Percentiles rank a stretch among this genome's conserved stretches.
Evolutionary conservation across 2,113 vertebrate species (phyloP).

Genomic region (Procapra przewalskii): DNA sequence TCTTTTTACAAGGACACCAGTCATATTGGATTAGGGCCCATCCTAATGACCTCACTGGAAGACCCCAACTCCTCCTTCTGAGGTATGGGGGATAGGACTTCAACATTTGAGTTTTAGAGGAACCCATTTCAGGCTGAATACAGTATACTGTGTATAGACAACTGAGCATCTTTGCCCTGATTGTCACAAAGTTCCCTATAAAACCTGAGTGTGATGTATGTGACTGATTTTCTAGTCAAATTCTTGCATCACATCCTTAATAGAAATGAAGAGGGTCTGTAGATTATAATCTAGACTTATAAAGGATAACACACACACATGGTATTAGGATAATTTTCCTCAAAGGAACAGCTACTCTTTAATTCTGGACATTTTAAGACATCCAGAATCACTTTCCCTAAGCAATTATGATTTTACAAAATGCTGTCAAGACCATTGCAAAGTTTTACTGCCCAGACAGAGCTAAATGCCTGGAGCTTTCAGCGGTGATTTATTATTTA

Average conservation of each 20-base stretch:
- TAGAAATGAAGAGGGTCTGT: constrained; percentile 70
- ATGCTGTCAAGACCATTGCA: constrained; percentile 63
- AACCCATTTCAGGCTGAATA: neutral
- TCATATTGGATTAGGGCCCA: neutral
- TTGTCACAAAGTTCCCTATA: constrained; percentile 32
- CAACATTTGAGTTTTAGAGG: neutral
- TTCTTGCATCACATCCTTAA: constrained; percentile 72
- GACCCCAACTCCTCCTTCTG: neutral
- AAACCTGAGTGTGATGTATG: constrained; percentile 31
- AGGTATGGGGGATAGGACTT: neutral
- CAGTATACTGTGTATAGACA: neutral
- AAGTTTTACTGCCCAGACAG: constrained; percentile 69
- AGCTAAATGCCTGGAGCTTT: constrained; percentile 44
- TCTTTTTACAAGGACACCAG: neutral
- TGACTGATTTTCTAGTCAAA: constrained; percentile 67
- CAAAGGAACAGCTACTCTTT: constrained; percentile 78
- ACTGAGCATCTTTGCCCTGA: neutral
- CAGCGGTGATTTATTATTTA: constrained; percentile 62
- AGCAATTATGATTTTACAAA: constrained; percentile 83
- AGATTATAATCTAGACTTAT: constrained; percentile 73
- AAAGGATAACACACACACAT: constrained; percentile 59
- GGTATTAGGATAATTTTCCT: constrained; percentile 75
- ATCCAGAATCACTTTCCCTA: constrained; percentile 81
- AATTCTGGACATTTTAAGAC: constrained; percentile 82
- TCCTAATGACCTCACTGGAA: neutral